phyloP scores from a whole-genome alignment of 2,888 invertebrate genomes.

The Brachyptera risi region DNA sequence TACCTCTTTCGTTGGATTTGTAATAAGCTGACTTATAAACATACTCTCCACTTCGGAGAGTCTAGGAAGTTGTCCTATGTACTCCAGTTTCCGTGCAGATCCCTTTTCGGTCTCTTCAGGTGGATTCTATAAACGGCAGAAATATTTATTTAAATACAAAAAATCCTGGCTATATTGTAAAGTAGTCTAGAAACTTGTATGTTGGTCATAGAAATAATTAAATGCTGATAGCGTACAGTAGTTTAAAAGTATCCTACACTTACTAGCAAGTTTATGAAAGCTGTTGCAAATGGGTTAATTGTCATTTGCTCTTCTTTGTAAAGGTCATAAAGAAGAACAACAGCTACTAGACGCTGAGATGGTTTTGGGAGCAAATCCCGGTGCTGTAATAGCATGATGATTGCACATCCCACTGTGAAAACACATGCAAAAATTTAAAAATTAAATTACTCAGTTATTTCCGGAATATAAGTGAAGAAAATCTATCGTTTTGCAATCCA shows the following conservation, averaged over 20 bases:
- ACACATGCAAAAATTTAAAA: neutral
- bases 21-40: constrained; percentile 65
- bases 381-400: constrained; percentile 62
- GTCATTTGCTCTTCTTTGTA: constrained; percentile 63
- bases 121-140: constrained; percentile 30
- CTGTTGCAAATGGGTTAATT: constrained; percentile 66
- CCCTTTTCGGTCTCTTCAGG: constrained; percentile 46
- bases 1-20: constrained; percentile 67
- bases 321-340: constrained; percentile 65
- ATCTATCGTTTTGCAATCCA: neutral
- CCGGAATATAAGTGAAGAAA: neutral
- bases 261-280: constrained; percentile 65
- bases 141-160: no score
- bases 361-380: constrained; percentile 63
- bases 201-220: neutral
- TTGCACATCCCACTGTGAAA: constrained; percentile 54
- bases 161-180: neutral
- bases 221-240: neutral
- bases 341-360: constrained; percentile 63
- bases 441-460: neutral
- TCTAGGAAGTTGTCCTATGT: constrained; percentile 54
- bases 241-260: no score
- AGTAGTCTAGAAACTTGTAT: neutral
- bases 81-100: constrained; percentile 46
- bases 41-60: constrained; percentile 62